A percentile compares a stretch with the other conserved stretches of the same genome.
Evolutionary conservation across 1,140 invertebrate genomes (phyloP).

Genomic region (Drosophila nigromelanica): DNA sequence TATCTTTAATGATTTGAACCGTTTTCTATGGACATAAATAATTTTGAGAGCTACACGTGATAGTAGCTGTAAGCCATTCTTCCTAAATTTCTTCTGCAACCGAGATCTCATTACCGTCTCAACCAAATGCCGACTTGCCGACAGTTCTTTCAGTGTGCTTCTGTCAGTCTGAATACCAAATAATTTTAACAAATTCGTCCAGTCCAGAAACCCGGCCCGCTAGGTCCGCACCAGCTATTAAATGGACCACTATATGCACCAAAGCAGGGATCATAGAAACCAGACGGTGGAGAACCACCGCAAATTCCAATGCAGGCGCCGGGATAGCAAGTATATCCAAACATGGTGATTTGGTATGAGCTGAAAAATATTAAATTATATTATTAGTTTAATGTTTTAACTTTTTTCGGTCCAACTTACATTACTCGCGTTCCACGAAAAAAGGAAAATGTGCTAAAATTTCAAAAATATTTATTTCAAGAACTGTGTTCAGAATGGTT

Average conservation of each 20-base stretch:
- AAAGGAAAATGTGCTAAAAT: constrained; percentile 27
- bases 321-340: constrained; percentile 53
- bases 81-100: constrained; percentile 9
- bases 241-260: constrained; percentile 51
- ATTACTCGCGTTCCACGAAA: constrained; percentile 29
- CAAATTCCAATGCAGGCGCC: constrained; percentile 47
- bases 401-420: not conserved
- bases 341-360: constrained; percentile 26
- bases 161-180: too few relatives aligned
- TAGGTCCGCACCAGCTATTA: constrained; percentile 45
- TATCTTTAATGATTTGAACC: not conserved
- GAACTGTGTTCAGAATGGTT: constrained; percentile 19
- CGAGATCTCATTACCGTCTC: constrained; percentile 2
- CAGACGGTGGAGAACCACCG: constrained; percentile 44
- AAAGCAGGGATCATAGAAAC: constrained; percentile 54
- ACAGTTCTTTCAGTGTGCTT: not conserved
- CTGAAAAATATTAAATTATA: not conserved
- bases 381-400: not conserved
- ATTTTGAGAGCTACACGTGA: constrained; percentile 20
- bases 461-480: constrained; percentile 22
- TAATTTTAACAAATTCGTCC: constrained; percentile 38
- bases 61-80: not conserved
- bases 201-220: constrained; percentile 46
- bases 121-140: not conserved
- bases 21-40: constrained; percentile 20